Percentiles rank a stretch among this genome's conserved stretches.
phyloP scores from a whole-genome alignment of 2,113 vertebrate species.

The Nansenia antarctica region DNA sequence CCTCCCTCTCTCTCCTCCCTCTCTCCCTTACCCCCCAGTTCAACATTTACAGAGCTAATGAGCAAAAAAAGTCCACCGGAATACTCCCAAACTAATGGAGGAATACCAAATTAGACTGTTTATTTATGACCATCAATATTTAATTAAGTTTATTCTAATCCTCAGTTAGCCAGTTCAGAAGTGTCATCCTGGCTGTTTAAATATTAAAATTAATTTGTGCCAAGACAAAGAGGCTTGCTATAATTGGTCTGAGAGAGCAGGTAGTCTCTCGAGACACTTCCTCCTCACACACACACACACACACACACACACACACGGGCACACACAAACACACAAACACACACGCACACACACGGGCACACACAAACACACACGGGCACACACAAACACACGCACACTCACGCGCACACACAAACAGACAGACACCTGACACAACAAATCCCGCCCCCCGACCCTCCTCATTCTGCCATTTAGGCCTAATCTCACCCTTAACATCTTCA shows the following conservation, averaged over 20 bases:
- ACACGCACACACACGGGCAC: no score
- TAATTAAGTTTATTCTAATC: constrained; percentile 78
- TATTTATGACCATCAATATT: constrained; percentile 82
- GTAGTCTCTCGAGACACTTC: constrained; percentile 32
- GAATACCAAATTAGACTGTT: constrained; percentile 72
- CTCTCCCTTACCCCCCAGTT: constrained; percentile 36
- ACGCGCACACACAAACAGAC: background rate
- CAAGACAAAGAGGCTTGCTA: constrained; percentile 70
- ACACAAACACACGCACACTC: no score
- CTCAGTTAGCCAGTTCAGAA: constrained; percentile 68
- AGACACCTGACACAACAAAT: background rate
- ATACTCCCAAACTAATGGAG: constrained; percentile 46
- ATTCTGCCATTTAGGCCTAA: no score
- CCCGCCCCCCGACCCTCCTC: no score
- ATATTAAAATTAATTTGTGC: constrained; percentile 79
- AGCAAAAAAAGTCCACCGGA: constrained; percentile 43
- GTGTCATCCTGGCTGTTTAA: constrained; percentile 74
- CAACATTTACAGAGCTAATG: constrained; percentile 65
- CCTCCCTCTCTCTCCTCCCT: constrained; percentile 44
- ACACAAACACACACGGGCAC: no score
- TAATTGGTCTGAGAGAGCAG: constrained; percentile 71
- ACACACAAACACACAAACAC: no score
- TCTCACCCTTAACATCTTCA: no score
- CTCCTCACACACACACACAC: constrained; percentile 3
- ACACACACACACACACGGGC: constrained; percentile 16